Percentiles rank a stretch among this genome's conserved stretches.
phyloP scores from a whole-genome alignment of 2,113 vertebrate genomes.

The Solenodon paradoxus region DNA sequence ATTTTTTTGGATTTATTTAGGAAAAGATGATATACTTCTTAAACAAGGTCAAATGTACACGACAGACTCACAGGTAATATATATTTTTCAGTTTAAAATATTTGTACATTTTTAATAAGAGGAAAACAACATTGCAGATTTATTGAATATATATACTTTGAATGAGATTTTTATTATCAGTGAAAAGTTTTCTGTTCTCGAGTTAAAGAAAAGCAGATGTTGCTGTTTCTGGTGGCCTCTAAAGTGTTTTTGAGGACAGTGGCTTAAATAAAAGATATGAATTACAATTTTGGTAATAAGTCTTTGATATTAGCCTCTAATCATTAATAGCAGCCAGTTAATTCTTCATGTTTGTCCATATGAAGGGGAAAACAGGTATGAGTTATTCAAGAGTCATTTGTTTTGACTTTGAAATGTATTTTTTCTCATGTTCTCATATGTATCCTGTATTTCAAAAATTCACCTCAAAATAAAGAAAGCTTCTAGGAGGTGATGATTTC shows the following conservation, averaged over 20 bases:
- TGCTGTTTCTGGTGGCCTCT: slow-evolving; percentile 64
- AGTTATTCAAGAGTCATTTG: neutral
- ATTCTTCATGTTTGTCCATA: neutral
- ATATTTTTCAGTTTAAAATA: neutral
- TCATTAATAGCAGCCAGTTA: neutral
- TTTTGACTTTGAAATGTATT: neutral
- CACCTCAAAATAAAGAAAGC: neutral
- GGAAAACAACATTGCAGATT: neutral
- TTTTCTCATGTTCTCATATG: neutral
- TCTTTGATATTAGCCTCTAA: neutral
- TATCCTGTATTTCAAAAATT: slow-evolving; percentile 14
- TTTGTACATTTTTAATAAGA: neutral
- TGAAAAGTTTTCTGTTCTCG: neutral
- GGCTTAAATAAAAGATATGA: neutral
- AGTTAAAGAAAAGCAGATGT: neutral
- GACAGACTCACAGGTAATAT: slow-evolving; percentile 88
- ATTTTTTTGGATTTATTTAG: slow-evolving; percentile 82
- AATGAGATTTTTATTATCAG: neutral
- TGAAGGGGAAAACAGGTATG: neutral
- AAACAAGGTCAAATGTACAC: slow-evolving; percentile 88
- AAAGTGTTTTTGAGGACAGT: slow-evolving; percentile 6
- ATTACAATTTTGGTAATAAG: neutral
- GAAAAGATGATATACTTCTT: slow-evolving; percentile 91
- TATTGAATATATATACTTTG: neutral
- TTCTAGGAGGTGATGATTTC: neutral